Conservation (phyloP, 2,888 invertebrate species). For the Noctua pronuba region DNA sequence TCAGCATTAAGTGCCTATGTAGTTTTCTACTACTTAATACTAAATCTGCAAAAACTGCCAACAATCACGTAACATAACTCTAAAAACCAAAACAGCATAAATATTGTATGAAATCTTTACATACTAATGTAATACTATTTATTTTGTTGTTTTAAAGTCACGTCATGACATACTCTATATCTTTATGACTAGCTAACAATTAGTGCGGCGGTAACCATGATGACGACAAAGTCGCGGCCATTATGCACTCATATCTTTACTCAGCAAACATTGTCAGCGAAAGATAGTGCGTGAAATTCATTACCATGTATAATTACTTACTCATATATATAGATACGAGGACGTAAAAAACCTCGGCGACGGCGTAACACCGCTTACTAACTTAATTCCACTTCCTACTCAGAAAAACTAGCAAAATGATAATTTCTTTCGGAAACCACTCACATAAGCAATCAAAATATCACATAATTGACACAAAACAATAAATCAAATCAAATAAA, state of each 20-base stretch:
- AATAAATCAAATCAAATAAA: constrained; percentile 39
- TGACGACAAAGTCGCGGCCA: constrained; percentile 28
- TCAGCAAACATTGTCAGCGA: constrained; percentile 38
- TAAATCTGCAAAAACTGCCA: background rate
- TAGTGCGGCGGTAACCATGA: constrained; percentile 50
- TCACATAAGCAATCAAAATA: constrained; percentile 10
- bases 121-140: background rate
- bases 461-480: constrained; percentile 17
- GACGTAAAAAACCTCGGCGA: constrained; percentile 8
- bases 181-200: constrained; percentile 41
- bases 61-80: background rate
- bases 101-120: background rate
- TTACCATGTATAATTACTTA: constrained; percentile 39
- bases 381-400: constrained; percentile 32
- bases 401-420: background rate
- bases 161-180: constrained; percentile 31
- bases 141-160: constrained; percentile 19
- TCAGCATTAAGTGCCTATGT: background rate
- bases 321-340: constrained; percentile 8
- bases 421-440: constrained; percentile 26
- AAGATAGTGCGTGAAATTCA: constrained; percentile 52
- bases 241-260: constrained; percentile 42
- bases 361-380: constrained; percentile 3
- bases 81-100: constrained; percentile 2
- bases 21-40: background rate